Conservation (phyloP, 2,797 vertebrate species). For the Merluccius polli region DNA sequence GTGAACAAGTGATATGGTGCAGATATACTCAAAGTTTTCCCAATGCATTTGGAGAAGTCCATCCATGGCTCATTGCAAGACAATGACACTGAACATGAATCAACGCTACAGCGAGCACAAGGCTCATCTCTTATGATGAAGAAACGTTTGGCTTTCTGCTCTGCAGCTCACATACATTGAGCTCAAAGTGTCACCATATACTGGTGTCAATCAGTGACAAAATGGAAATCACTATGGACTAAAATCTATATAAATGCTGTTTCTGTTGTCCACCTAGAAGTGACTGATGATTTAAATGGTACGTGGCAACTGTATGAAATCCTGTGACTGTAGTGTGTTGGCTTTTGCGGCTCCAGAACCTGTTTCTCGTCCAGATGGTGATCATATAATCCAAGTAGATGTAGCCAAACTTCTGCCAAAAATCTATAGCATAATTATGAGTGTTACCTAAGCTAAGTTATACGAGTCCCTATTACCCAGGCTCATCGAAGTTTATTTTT, state of each 20-base stretch:
- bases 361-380: slow-evolving; percentile 49
- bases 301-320: slow-evolving; percentile 46
- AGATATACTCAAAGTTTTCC: too few relatives aligned
- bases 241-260: slow-evolving; percentile 48
- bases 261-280: slow-evolving; percentile 36
- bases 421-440: slow-evolving; percentile 49
- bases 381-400: slow-evolving; percentile 46
- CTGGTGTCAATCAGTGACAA: slow-evolving; percentile 23
- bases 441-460: slow-evolving; percentile 37
- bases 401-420: slow-evolving; percentile 43
- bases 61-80: too few relatives aligned
- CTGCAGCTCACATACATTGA: background rate
- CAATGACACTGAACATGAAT: too few relatives aligned
- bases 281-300: slow-evolving; percentile 40
- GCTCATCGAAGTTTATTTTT: slow-evolving; percentile 42
- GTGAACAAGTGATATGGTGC: too few relatives aligned
- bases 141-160: background rate
- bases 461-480: slow-evolving; percentile 10
- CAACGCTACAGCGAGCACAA: too few relatives aligned
- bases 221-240: slow-evolving; percentile 27
- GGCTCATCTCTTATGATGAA: background rate
- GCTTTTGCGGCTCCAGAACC: slow-evolving; percentile 55
- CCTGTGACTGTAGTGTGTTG: slow-evolving; percentile 51
- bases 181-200: background rate
- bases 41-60: too few relatives aligned